Percentiles rank a stretch among this genome's conserved stretches.
These are phyloP conservation scores for Pristionchus japonicus DNA, from an alignment of 2,888 invertebrate genomes.

Conservation along the genomic window DNA sequence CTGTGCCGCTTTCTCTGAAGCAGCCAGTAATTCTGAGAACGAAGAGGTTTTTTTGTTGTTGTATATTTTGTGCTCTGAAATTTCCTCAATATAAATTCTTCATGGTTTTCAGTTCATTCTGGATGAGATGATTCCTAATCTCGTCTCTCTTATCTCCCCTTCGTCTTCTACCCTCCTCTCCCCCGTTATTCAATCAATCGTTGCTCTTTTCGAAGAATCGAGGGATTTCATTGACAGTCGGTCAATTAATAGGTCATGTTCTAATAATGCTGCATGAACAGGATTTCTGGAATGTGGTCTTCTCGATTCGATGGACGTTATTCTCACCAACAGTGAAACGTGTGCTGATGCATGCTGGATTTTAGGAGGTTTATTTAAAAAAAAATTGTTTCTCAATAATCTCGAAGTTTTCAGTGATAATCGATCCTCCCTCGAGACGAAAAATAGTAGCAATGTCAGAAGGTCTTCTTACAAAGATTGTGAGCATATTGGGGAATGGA, in stretches of 20 bases:
- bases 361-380: neutral
- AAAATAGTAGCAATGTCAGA: neutral
- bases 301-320: neutral
- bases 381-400: neutral
- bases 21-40: neutral
- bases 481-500: neutral
- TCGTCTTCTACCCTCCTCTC: neutral
- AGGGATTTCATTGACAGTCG: slow-evolving; percentile 23
- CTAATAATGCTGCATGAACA: no score
- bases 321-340: neutral
- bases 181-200: neutral
- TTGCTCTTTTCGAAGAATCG: slow-evolving; percentile 26
- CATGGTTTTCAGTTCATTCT: neutral
- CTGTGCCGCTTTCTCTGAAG: neutral
- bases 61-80: neutral
- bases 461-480: neutral
- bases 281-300: slow-evolving; percentile 12
- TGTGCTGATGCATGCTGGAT: slow-evolving; percentile 35
- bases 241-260: no score
- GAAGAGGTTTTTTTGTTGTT: neutral
- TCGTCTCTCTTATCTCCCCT: neutral
- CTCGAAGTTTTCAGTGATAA: slow-evolving; percentile 6
- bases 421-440: neutral
- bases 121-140: neutral
- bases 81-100: no score